Evolutionary conservation across 2,888 invertebrate species (phyloP).

Genomic region (Apamea sordens): DNA sequence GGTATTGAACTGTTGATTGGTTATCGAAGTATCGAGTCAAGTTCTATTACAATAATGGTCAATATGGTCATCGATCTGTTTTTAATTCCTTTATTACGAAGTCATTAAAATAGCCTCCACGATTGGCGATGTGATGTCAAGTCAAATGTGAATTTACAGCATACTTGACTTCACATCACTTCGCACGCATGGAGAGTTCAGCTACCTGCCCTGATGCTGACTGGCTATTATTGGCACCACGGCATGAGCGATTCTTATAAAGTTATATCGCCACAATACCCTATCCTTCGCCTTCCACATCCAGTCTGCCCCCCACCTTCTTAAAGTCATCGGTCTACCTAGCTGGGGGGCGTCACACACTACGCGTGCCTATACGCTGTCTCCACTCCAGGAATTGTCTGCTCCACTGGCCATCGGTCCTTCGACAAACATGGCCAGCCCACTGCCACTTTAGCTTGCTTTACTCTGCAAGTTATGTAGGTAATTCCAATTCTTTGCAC

Average conservation of each 20-base stretch:
- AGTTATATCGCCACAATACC: neutral
- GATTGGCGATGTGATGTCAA: neutral
- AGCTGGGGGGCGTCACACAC: neutral
- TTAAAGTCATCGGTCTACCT: neutral
- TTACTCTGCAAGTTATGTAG: neutral
- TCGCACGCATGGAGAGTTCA: neutral
- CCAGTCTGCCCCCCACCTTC: neutral
- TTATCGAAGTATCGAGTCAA: conserved; percentile 1
- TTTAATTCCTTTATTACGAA: conserved; percentile 5
- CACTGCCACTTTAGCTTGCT: neutral
- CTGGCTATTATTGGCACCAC: neutral
- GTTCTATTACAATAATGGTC: conserved; percentile 10
- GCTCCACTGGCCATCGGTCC: neutral
- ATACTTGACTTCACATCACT: neutral
- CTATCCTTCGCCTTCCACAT: neutral
- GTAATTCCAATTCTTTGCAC: neutral
- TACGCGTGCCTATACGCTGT: neutral
- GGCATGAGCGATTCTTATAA: neutral
- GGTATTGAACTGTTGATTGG: conserved; percentile 18
- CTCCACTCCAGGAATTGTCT: neutral
- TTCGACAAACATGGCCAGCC: neutral
- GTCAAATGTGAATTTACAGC: neutral
- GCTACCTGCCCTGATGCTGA: neutral
- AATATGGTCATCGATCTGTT: neutral
- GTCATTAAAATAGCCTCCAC: neutral